A percentile compares a stretch with the other conserved stretches of the same genome.
Evolutionary conservation across 2,113 vertebrate species (phyloP).

Genomic region (Lathamus discolor): DNA sequence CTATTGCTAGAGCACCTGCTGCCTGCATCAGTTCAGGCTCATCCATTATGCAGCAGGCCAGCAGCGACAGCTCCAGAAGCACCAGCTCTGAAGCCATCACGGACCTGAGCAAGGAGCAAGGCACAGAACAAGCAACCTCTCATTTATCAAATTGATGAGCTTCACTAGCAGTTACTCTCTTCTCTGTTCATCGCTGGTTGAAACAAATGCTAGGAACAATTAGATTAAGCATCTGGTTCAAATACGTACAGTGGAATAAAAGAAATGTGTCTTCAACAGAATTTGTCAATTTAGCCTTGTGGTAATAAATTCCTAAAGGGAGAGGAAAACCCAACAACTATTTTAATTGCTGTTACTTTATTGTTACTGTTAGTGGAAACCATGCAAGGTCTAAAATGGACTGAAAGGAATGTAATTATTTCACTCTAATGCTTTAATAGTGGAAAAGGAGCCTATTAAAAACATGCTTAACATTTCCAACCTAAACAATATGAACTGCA

Average conservation of each 20-base stretch:
- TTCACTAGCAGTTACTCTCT: background rate
- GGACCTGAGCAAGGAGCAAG: background rate
- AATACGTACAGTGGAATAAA: background rate
- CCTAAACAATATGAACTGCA: conserved; percentile 12
- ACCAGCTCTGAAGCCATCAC: background rate
- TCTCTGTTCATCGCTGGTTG: background rate
- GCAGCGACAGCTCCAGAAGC: background rate
- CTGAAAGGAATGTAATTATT: conserved; percentile 45
- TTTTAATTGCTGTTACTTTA: background rate
- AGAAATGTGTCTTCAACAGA: background rate
- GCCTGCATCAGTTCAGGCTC: conserved; percentile 40
- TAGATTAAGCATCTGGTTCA: background rate
- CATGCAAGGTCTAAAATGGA: background rate
- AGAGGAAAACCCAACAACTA: background rate
- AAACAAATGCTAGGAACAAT: background rate
- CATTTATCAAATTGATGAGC: background rate
- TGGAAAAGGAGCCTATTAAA: conserved; percentile 1
- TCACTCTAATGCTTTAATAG: background rate
- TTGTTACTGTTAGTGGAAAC: conserved; percentile 25
- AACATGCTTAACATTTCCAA: background rate
- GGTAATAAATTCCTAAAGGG: background rate
- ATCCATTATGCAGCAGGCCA: conserved; percentile 59
- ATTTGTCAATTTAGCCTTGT: background rate
- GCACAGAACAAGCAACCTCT: background rate
- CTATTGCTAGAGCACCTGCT: conserved; percentile 68